A percentile compares a stretch with the other conserved stretches of the same genome.
phyloP scores from a whole-genome alignment of 2,888 invertebrate species.

The Apamea epomidion region DNA sequence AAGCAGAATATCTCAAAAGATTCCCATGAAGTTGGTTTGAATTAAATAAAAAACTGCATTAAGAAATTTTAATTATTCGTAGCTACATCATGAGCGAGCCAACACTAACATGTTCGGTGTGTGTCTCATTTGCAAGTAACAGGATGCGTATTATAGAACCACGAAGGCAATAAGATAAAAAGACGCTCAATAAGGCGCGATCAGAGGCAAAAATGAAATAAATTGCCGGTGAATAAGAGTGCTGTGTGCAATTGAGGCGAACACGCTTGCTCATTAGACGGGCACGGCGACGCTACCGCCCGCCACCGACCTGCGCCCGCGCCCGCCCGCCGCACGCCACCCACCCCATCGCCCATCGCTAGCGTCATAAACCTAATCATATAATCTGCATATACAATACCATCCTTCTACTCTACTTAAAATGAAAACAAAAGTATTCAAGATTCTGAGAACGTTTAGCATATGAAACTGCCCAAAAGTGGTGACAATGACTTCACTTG shows the following conservation, averaged over 20 bases:
- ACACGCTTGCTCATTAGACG: constrained; percentile 90
- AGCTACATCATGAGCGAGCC: constrained; percentile 85
- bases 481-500: constrained; percentile 80
- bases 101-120: constrained; percentile 84
- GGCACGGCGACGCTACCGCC: constrained; percentile 71
- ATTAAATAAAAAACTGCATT: constrained; percentile 70
- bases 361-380: constrained; percentile 59
- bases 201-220: constrained; percentile 91
- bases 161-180: constrained; percentile 90
- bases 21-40: constrained; percentile 67
- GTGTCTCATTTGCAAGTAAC: constrained; percentile 90
- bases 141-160: constrained; percentile 89
- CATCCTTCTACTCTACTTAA: constrained; percentile 59
- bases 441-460: constrained; percentile 83
- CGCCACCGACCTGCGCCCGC: constrained; percentile 63
- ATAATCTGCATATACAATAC: constrained; percentile 62
- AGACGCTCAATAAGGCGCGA: constrained; percentile 90
- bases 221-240: constrained; percentile 90
- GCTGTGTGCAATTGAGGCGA: constrained; percentile 90
- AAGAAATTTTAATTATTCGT: constrained; percentile 86
- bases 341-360: constrained; percentile 41
- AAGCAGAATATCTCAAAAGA: constrained; percentile 61
- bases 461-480: constrained; percentile 75
- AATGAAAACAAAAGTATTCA: constrained; percentile 68
- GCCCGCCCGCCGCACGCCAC: constrained; percentile 55